phyloP scores from a whole-genome alignment of 2,888 invertebrate genomes.

The Leucophenga maculata region DNA sequence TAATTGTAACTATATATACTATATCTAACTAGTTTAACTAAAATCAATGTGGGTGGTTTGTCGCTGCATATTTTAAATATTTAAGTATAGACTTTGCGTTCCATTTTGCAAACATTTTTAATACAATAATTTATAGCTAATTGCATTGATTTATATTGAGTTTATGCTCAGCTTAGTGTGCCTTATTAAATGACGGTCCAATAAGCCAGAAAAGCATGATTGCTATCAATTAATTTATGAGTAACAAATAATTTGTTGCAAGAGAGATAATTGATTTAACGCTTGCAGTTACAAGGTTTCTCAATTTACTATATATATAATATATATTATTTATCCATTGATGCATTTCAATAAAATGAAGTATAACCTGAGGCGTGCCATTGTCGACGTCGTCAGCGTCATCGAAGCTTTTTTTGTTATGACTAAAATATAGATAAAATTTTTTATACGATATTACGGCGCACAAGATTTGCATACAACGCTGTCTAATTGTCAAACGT shows the following conservation, averaged over 20 bases:
- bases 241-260: neutral
- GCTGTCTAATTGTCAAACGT: neutral
- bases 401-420: neutral
- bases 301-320: too few relatives aligned
- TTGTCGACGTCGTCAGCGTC: neutral
- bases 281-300: too few relatives aligned
- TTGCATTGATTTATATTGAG: too few relatives aligned
- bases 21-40: neutral
- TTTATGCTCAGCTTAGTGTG: too few relatives aligned
- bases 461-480: neutral
- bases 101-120: too few relatives aligned
- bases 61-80: too few relatives aligned
- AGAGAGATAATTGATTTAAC: too few relatives aligned
- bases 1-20: neutral
- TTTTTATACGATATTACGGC: neutral
- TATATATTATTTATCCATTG: neutral
- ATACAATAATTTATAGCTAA: neutral
- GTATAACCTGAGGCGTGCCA: slow-evolving; percentile 19
- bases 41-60: too few relatives aligned
- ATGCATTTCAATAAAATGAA: slow-evolving; percentile 10
- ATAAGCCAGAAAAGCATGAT: neutral
- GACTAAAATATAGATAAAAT: neutral
- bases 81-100: too few relatives aligned
- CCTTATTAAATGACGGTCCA: too few relatives aligned
- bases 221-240: slow-evolving; percentile 7